Percentiles rank a stretch among this genome's conserved stretches.
Evolutionary conservation across 2,888 invertebrate genomes (phyloP).

Genomic region (Orthosia gracilis): DNA sequence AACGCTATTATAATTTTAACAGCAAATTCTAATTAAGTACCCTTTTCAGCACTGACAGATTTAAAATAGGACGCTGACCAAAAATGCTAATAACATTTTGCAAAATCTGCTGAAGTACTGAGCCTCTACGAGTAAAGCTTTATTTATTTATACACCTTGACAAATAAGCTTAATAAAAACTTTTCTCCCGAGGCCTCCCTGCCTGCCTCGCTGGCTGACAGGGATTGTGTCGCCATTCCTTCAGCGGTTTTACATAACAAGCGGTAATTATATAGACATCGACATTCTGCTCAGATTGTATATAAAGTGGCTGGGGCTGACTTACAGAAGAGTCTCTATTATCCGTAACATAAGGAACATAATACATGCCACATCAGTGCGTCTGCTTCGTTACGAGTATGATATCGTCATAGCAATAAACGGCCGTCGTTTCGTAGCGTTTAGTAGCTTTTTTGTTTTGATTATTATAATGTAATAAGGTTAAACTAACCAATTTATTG

Average conservation of each 20-base stretch:
- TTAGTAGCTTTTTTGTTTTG: not conserved
- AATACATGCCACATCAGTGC: not conserved
- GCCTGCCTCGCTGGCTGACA: slow-evolving; percentile 10
- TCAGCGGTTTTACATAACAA: slow-evolving; percentile 48
- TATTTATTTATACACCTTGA: slow-evolving; percentile 56
- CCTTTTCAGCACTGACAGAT: not conserved
- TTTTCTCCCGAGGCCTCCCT: slow-evolving; percentile 31
- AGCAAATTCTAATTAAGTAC: slow-evolving; percentile 14
- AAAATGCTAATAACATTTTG: slow-evolving; percentile 22
- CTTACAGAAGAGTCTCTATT: slow-evolving; percentile 7
- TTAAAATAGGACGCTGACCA: not conserved
- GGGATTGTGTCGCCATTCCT: slow-evolving; percentile 37
- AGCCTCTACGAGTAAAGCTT: slow-evolving; percentile 23
- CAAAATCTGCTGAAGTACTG: slow-evolving; percentile 25
- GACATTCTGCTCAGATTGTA: slow-evolving; percentile 28
- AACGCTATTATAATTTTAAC: not conserved
- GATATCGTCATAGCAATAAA: not conserved
- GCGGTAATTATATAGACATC: slow-evolving; percentile 25
- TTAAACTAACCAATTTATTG: not conserved
- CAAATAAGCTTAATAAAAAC: slow-evolving; percentile 64
- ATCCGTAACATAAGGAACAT: not conserved
- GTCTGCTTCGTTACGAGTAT: no score
- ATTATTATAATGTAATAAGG: not conserved
- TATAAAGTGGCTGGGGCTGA: slow-evolving; percentile 3
- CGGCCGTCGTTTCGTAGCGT: not conserved